Evolutionary conservation across 2,888 invertebrate genomes (phyloP).

Genomic region (Phalangium opilio): DNA sequence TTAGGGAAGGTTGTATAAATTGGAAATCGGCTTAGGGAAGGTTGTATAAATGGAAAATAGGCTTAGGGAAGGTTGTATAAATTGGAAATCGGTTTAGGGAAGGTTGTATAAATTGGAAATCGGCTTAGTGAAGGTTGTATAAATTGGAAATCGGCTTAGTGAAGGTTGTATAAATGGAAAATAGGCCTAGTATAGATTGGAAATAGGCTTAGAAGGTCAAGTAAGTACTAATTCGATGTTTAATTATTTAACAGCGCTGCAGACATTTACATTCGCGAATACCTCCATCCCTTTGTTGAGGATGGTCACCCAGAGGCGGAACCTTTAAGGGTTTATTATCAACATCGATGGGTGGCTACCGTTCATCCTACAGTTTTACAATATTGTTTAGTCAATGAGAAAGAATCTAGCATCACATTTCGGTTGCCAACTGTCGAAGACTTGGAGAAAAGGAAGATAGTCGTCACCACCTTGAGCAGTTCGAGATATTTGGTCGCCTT

Average conservation of each 20-base stretch:
- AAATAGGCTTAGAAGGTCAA: too few species aligned
- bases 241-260: slow-evolving; percentile 44
- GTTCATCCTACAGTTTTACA: slow-evolving; percentile 51
- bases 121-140: too few species aligned
- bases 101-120: too few species aligned
- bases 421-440: slow-evolving; percentile 54
- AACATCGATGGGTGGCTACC: slow-evolving; percentile 59
- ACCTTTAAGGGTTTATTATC: slow-evolving; percentile 62
- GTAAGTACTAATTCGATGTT: background rate
- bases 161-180: too few species aligned
- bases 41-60: too few species aligned
- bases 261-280: slow-evolving; percentile 68
- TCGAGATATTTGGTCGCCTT: slow-evolving; percentile 55
- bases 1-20: too few species aligned
- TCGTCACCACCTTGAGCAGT: slow-evolving; percentile 63
- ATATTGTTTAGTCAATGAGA: slow-evolving; percentile 53
- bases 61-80: too few species aligned
- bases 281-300: slow-evolving; percentile 54
- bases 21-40: too few species aligned
- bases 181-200: too few species aligned
- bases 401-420: slow-evolving; percentile 41
- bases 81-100: too few species aligned
- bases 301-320: slow-evolving; percentile 49
- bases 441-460: slow-evolving; percentile 49
- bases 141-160: too few species aligned